Percentiles rank a stretch among this genome's conserved stretches.
These are phyloP conservation scores for Rhadina sibilatrix DNA, from an alignment of 2,113 vertebrate genomes.

Conservation along the genomic window DNA sequence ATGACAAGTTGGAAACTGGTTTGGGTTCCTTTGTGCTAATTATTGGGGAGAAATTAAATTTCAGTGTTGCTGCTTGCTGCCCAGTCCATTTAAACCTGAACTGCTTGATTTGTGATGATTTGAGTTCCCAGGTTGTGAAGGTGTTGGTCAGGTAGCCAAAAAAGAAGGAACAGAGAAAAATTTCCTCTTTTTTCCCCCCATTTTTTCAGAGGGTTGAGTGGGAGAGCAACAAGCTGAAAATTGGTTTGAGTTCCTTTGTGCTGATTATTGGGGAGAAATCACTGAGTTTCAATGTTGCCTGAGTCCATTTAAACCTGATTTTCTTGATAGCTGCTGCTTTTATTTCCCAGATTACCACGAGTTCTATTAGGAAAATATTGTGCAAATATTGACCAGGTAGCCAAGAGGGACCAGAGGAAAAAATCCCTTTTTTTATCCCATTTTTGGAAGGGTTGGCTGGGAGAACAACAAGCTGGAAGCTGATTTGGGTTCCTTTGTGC, in stretches of 20 bases:
- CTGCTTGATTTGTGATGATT: neutral
- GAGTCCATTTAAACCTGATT: too few species aligned
- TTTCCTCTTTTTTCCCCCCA: neutral
- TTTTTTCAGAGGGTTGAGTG: fast-evolving
- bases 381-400: neutral
- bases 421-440: neutral
- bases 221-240: neutral
- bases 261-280: too few species aligned
- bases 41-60: neutral
- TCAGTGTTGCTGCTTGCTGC: neutral
- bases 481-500: too few species aligned
- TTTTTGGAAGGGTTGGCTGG: too few species aligned
- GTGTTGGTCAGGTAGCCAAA: neutral
- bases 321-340: too few species aligned
- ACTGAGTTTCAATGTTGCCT: too few species aligned
- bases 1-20: neutral
- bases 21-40: neutral
- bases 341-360: neutral
- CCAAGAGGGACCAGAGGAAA: neutral
- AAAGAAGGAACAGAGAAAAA: neutral
- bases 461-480: too few species aligned
- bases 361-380: neutral
- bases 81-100: neutral
- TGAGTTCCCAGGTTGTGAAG: neutral
- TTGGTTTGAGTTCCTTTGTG: too few species aligned